Evolutionary conservation across 2,888 invertebrate species (phyloP), one percentile per base, ranked within the genome.

Genomic region (Mesopsocus fuscifrons): DNA sequence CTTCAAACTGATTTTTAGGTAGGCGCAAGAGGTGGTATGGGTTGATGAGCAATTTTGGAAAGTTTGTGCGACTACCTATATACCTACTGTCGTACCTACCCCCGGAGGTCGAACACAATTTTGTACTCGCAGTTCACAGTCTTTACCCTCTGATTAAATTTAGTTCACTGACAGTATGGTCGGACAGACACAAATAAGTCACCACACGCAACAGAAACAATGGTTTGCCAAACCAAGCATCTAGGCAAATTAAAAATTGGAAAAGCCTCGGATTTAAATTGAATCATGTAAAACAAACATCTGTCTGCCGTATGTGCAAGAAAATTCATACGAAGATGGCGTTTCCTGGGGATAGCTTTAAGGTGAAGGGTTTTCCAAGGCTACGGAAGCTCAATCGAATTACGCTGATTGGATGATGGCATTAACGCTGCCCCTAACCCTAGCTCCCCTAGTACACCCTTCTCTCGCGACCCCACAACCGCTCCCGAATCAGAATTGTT

Each of bases 181-280:
- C n/a, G n/a, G n/a, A n/a, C n/a, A n/a, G n/a, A n/a, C n/a, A n/a
- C n/a, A n/a, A n/a, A n/a, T n/a, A n/a, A n/a, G n/a, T n/a, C n/a
- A n/a, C n/a, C n/a, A n/a, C n/a, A n/a, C n/a, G n/a, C n/a, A n/a
- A n/a, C n/a, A n/a, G n/a, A n/a, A n/a, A n/a, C n/a, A n/a, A n/a
- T n/a, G n/a, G n/a, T n/a, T n/a, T n/a, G n/a, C n/a, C n/a, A n/a
- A n/a, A n/a, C n/a, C n/a, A n/a, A n/a, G n/a, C n/a, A n/a, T n/a
- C 11, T 26, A 6, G 20, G 21, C 38, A 38, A 38, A 38, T 38
- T 38, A 38, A 38, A 38, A 38, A 38, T 38, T 38, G 38, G 38
- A 38, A 38, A 38, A 38, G 38, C 38, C 38, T 18, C 18, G 38
- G 38, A 38, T 38, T 38, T 38, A 38, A 38, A 38, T 38, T 38